These are phyloP conservation scores for Pseudotriccus pelzelni DNA, from an alignment of 2,797 vertebrate species.

Conservation along the genomic window DNA sequence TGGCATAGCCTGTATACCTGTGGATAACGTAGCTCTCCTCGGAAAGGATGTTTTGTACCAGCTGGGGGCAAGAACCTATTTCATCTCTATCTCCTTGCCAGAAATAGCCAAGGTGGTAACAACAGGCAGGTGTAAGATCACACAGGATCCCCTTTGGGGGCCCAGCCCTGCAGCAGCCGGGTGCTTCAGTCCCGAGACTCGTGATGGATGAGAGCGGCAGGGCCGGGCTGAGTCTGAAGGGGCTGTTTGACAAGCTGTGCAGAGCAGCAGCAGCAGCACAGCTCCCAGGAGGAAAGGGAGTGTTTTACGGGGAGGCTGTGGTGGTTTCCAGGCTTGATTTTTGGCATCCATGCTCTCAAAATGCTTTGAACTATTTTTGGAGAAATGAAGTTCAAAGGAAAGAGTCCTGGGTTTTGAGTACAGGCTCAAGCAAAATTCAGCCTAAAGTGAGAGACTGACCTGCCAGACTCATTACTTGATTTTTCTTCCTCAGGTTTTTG, in stretches of 20 bases:
- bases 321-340: slow-evolving; percentile 6
- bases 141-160: slow-evolving; percentile 30
- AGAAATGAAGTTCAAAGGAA: background rate
- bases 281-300: background rate
- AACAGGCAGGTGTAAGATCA: background rate
- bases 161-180: slow-evolving; percentile 29
- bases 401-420: background rate
- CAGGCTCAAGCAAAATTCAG: background rate
- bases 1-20: background rate
- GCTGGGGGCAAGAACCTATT: slow-evolving; percentile 20
- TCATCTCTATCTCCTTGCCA: slow-evolving; percentile 39
- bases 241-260: background rate
- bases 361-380: slow-evolving; percentile 31
- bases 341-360: background rate
- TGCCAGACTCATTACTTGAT: background rate
- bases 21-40: background rate
- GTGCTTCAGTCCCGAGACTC: background rate
- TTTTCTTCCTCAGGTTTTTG: background rate
- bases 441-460: background rate
- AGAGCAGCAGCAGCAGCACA: slow-evolving; percentile 23
- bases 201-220: slow-evolving; percentile 24
- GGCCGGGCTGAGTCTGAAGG: background rate
- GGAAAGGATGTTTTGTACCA: background rate
- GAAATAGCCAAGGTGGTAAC: slow-evolving; percentile 35
- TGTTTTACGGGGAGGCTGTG: background rate